Conservation (phyloP, 2,113 vertebrate genomes). For the Nothocercus nigrocapillus region DNA sequence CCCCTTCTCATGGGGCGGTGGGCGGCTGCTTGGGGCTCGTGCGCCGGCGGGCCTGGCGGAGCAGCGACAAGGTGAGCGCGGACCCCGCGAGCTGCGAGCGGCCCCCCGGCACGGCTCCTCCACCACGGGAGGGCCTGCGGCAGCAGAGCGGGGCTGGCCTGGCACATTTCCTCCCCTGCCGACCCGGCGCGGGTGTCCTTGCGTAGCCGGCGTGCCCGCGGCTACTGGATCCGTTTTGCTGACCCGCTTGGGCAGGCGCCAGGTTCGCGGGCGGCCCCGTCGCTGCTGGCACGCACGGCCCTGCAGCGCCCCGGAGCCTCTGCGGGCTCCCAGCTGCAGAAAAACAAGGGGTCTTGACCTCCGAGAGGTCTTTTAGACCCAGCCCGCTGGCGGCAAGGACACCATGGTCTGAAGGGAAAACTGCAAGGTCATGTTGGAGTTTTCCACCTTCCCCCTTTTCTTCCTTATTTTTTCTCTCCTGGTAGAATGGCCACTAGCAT, state of each 20-base stretch:
- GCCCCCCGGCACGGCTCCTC: too few species aligned
- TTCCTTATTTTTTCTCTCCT: background rate
- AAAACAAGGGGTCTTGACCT: background rate
- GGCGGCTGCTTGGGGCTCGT: background rate
- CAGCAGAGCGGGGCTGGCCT: too few species aligned
- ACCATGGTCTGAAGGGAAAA: background rate
- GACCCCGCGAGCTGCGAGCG: accelerated
- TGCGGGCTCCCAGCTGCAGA: background rate
- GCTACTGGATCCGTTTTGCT: background rate
- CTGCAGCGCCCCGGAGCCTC: too few species aligned
- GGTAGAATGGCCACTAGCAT: background rate
- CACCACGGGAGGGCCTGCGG: too few species aligned
- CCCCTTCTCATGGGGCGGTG: background rate
- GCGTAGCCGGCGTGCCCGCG: background rate
- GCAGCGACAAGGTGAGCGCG: background rate
- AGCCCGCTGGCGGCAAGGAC: background rate
- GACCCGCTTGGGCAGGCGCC: background rate
- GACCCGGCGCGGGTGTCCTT: background rate
- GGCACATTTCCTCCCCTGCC: background rate
- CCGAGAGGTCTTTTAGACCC: background rate
- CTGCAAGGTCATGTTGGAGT: too few species aligned
- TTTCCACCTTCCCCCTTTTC: background rate
- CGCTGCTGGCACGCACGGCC: too few species aligned
- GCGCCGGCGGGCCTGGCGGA: background rate
- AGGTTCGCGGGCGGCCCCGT: background rate